Evolutionary conservation across 2,888 invertebrate species (phyloP).

Genomic region (Galeopsomyia nigrocyanea): DNA sequence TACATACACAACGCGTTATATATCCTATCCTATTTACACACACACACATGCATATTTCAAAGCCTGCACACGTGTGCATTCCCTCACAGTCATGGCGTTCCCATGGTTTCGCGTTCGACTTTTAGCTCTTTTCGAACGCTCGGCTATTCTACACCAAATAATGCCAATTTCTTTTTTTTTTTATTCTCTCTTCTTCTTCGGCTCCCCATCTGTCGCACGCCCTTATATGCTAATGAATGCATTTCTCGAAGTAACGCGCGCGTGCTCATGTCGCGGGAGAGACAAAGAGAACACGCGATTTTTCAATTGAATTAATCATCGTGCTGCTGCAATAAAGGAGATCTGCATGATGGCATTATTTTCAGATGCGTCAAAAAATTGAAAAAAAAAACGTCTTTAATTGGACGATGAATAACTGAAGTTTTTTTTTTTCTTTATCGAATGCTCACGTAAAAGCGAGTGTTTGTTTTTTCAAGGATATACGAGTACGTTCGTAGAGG

Average conservation of each 20-base stretch:
- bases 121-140: not conserved
- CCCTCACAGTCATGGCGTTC: not conserved
- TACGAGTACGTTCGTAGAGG: not conserved
- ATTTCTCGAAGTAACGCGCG: not conserved
- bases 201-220: constrained; percentile 10
- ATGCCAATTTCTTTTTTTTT: not conserved
- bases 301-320: constrained; percentile 18
- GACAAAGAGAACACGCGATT: constrained; percentile 7
- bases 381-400: no score
- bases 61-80: not conserved
- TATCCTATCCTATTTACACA: no score
- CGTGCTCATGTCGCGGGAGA: not conserved
- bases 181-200: no score
- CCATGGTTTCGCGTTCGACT: constrained; percentile 8
- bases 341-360: not conserved
- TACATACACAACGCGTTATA: not conserved
- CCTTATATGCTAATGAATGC: constrained; percentile 7
- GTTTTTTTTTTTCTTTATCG: no score
- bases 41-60: not conserved
- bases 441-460: no score
- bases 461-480: not conserved
- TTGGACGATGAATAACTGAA: no score
- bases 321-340: not conserved
- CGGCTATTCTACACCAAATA: not conserved
- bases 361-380: not conserved